Evolutionary conservation across 2,113 vertebrate genomes (phyloP).

Genomic region (Rallus limicola): DNA sequence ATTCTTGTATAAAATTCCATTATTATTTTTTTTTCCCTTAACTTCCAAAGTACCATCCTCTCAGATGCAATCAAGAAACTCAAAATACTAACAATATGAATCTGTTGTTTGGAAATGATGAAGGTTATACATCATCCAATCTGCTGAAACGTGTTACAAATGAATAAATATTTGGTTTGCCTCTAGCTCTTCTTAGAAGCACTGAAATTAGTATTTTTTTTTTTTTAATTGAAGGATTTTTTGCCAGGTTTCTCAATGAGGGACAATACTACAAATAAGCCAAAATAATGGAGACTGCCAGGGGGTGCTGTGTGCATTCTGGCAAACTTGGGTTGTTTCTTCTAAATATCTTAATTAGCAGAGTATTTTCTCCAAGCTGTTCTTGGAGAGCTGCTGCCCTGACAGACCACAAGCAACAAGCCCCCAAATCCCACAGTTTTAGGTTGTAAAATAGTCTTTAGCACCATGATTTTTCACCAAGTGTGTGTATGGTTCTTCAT

Average conservation of each 20-base stretch:
- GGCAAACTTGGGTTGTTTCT: constrained; percentile 45
- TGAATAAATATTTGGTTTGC: constrained; percentile 42
- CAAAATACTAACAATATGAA: not conserved
- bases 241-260: constrained; percentile 27
- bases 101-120: constrained; percentile 31
- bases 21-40: not conserved
- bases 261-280: not conserved
- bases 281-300: not conserved
- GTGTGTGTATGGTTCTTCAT: not conserved
- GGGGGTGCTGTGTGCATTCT: constrained; percentile 21
- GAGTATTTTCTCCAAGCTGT: not conserved
- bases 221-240: not conserved
- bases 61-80: not conserved
- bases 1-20: constrained; percentile 14
- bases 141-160: not conserved
- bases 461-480: not conserved
- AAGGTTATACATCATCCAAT: not conserved
- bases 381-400: constrained; percentile 16
- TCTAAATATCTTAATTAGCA: constrained; percentile 59
- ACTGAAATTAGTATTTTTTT: not conserved
- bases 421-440: not conserved
- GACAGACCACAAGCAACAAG: not conserved
- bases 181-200: constrained; percentile 21
- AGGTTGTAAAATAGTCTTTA: not conserved
- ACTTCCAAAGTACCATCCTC: not conserved